Evolutionary conservation across 2,888 invertebrate genomes (phyloP).

Genomic region (Netelia inedita): DNA sequence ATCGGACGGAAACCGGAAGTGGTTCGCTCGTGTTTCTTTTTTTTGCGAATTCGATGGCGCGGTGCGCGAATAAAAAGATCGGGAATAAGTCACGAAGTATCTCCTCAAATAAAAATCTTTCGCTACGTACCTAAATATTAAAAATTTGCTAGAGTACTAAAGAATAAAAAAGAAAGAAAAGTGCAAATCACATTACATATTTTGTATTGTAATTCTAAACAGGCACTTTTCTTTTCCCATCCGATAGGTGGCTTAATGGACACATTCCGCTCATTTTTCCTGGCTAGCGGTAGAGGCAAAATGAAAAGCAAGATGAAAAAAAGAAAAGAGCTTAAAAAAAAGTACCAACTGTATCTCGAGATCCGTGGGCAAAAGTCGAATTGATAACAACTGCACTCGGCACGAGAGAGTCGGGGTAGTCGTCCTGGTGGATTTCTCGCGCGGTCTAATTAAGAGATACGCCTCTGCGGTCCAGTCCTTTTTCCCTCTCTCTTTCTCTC

Average conservation of each 20-base stretch:
- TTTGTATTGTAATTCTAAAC: slow-evolving; percentile 33
- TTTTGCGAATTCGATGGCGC: too few species aligned
- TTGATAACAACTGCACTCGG: slow-evolving; percentile 72
- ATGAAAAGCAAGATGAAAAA: slow-evolving; percentile 46
- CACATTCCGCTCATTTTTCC: slow-evolving; percentile 37
- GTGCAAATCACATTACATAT: slow-evolving; percentile 12
- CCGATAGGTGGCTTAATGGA: slow-evolving; percentile 45
- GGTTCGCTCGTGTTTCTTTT: too few species aligned
- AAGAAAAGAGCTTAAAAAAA: slow-evolving; percentile 41
- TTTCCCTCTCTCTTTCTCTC: slow-evolving; percentile 17
- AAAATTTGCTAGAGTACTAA: not conserved
- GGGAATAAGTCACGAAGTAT: too few species aligned
- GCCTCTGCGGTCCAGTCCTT: slow-evolving; percentile 72
- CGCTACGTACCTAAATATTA: not conserved
- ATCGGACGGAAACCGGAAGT: too few species aligned
- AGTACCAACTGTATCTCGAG: slow-evolving; percentile 67
- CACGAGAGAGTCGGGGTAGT: slow-evolving; percentile 55
- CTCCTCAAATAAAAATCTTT: not conserved
- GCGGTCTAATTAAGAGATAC: slow-evolving; percentile 79
- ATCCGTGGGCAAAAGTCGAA: slow-evolving; percentile 72
- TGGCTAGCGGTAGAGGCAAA: slow-evolving; percentile 17
- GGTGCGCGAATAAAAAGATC: too few species aligned
- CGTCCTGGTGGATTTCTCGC: slow-evolving; percentile 73
- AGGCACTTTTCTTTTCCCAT: slow-evolving; percentile 36
- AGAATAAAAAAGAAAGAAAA: slow-evolving; percentile 18